These are phyloP conservation scores for Thaumatotibia leucotreta DNA, from an alignment of 1,140 invertebrate species.

Conservation along the genomic window DNA sequence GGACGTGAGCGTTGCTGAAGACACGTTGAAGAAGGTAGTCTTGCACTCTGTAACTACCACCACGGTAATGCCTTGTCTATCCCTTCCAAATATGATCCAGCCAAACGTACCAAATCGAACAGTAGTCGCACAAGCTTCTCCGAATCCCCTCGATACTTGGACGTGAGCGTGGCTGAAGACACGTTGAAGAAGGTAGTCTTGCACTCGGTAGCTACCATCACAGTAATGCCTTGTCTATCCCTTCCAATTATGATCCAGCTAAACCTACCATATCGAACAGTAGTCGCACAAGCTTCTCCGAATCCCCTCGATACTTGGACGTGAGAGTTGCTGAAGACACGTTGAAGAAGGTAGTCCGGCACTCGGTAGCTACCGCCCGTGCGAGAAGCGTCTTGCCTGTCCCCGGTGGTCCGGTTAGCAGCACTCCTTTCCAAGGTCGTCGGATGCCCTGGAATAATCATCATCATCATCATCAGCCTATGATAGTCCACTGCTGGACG, in stretches of 20 bases:
- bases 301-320: conserved; percentile 99
- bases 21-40: conserved; percentile 98
- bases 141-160: conserved; percentile 97
- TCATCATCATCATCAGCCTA: no score
- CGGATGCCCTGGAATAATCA: conserved; percentile 82
- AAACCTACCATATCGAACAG: conserved; percentile 96
- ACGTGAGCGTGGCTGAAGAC: conserved; percentile 94
- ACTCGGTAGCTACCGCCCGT: conserved; percentile 99
- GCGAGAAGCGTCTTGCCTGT: conserved; percentile 99
- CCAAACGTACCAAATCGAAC: conserved; percentile 91
- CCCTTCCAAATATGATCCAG: no score
- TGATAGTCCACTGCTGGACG: no score
- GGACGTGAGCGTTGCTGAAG: conserved; percentile 94
- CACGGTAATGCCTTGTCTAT: no score
- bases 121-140: conserved; percentile 97
- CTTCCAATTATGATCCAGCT: no score
- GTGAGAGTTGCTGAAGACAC: conserved; percentile 98
- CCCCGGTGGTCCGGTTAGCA: conserved; percentile 92
- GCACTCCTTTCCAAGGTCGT: conserved; percentile 92
- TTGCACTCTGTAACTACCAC: conserved; percentile 98
- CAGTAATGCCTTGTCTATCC: no score
- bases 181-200: conserved; percentile 98
- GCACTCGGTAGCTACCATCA: conserved; percentile 98
- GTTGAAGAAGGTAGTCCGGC: conserved; percentile 99
- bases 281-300: conserved; percentile 97